Evolutionary conservation across 53 echinoderm and acorn worm genomes (phyloP), one percentile per base, ranked within the genome.

Genomic region (Stichopus horrens): DNA sequence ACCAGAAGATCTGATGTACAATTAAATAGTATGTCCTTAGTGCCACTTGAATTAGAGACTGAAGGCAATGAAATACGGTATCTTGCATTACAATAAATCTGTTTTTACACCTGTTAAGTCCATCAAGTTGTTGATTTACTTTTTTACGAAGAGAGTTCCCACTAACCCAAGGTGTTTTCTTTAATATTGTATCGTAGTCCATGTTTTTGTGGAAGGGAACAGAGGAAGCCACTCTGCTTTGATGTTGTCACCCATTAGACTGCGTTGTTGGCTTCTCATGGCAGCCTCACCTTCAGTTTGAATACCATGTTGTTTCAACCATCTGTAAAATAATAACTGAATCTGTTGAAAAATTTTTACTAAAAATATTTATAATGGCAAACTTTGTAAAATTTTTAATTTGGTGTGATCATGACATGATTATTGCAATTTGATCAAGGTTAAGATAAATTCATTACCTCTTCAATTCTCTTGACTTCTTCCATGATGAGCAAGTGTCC

Each of bases 171-270:
- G 77, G 77, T 11, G 77, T 77, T 52, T 77, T 77, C 77, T 77
- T 77, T 11, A 77, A 37, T 5, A 77, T 77, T 19, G 77, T 77
- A 37, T 7, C 77, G 22, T 77, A 7, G 51, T 77, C 77, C 21
- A 5, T 11, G 11, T 77, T 52, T 77, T 77, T 37, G 37, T 37
- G 37, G 37, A 77, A 52, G 0, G 37, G 37, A 77, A 52, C 6
- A 77, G 77, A 77, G 77, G 77, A 9, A 77, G 77, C 77, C 77
- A 77, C 51, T 77, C 77, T 77, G 77, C 77, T 4, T 77, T 77
- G 7, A 77, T 22, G 77, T 37, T 22, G 21, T 77, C 77, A 19
- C 51, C 51, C 77, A 77, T 52, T 5, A 77, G 23, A 5, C 51
- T 0, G 77, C 23, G 0, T 52, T 77, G 77, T 37, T 77, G 77